Percentiles rank a stretch among this genome's conserved stretches.
phyloP scores from a whole-genome alignment of 2,113 vertebrate species.

The Perognathus longimembris region DNA sequence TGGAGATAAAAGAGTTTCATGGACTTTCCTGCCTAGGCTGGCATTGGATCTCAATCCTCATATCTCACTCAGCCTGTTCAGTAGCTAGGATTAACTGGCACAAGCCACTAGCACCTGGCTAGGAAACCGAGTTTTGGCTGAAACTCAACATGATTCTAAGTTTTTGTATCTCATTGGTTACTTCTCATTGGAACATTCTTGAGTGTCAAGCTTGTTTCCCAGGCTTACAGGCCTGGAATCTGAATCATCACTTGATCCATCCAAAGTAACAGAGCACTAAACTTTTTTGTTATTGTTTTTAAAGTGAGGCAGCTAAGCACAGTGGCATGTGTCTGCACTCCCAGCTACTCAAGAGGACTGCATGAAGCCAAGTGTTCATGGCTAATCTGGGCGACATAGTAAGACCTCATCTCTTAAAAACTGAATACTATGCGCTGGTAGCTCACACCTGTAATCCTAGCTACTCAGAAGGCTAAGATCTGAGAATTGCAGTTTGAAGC shows the following conservation, averaged over 20 bases:
- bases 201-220: not conserved
- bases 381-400: not conserved
- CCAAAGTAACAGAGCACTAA: slow-evolving; percentile 21
- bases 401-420: not conserved
- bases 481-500: no score
- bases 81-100: no score
- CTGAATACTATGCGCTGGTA: no score
- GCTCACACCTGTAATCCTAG: no score
- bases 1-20: no score
- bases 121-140: slow-evolving; percentile 12
- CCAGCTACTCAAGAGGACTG: not conserved
- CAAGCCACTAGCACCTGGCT: no score
- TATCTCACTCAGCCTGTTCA: no score
- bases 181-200: slow-evolving; percentile 1
- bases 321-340: not conserved
- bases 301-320: not conserved
- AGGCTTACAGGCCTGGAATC: not conserved
- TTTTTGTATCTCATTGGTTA: slow-evolving; percentile 5
- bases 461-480: no score
- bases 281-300: not conserved
- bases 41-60: no score
- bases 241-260: slow-evolving; percentile 1
- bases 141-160: slow-evolving; percentile 49
- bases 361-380: not conserved
- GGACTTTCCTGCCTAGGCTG: no score